Conservation (phyloP, 2,888 invertebrate species). For the Stenurella melanura region DNA sequence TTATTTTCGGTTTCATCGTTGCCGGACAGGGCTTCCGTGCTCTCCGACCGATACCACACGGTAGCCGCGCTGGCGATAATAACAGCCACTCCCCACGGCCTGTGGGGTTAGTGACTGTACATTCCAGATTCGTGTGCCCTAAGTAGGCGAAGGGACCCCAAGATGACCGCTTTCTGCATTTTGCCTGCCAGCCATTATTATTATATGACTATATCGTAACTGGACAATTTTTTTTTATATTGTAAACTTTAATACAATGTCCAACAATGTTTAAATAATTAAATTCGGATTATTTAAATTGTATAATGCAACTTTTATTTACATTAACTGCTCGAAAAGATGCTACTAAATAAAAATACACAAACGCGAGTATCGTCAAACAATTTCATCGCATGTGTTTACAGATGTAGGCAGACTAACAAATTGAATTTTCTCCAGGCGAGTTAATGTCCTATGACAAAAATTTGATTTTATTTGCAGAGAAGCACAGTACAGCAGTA, state of each 20-base stretch:
- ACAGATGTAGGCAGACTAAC: conserved; percentile 8
- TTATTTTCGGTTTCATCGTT: too few species aligned
- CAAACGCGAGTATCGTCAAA: neutral
- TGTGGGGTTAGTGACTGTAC: too few species aligned
- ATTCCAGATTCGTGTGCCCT: too few species aligned
- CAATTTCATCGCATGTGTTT: conserved; percentile 2
- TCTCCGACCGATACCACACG: too few species aligned
- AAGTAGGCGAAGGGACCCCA: too few species aligned
- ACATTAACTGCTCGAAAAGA: neutral
- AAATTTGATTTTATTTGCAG: neutral
- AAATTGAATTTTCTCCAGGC: conserved; percentile 8
- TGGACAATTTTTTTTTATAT: too few species aligned
- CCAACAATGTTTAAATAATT: neutral
- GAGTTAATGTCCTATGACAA: neutral
- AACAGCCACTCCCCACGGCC: too few species aligned
- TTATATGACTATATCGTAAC: too few species aligned
- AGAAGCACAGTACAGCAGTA: conserved; percentile 6
- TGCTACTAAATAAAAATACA: conserved; percentile 6
- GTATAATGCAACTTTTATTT: neutral
- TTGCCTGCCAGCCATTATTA: too few species aligned
- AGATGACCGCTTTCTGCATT: too few species aligned
- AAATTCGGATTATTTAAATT: neutral
- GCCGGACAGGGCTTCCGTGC: too few species aligned
- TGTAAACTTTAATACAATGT: neutral
- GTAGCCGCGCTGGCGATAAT: too few species aligned